Base-by-base conservation (phyloP, 37 sponge, comb jelly and placozoan species). In the Hormiphora californensis region DNA sequence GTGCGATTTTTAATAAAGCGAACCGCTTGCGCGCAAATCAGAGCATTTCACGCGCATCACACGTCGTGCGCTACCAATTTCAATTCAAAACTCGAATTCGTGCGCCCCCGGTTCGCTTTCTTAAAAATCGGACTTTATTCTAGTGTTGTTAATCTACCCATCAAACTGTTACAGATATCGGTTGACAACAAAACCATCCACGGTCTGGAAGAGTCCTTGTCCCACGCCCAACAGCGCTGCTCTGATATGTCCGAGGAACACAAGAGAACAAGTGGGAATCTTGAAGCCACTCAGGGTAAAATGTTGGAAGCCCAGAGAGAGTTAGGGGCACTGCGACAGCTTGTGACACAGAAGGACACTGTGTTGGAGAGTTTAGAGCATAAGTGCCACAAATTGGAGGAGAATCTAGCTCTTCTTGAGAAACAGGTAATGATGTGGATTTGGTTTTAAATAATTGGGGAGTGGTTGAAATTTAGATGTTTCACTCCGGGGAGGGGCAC, bases 151-250 rank as follows among this genome's bases (percentile, higher is more conserved):
- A n/a, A n/a, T n/a, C n/a, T n/a, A n/a, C n/a, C n/a, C n/a, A n/a
- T n/a, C n/a, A n/a, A n/a, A n/a, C n/a, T n/a, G n/a, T n/a, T 67
- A 2, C 81, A 73, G 81, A 73, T 73, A 22, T 38, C 46, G 12
- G 81, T 46, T 23, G 81, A 73, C 25, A 2, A 3, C 43, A 73
- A 73, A 28, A 73, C 35, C 1, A 73, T 73, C 43, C 81, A 73
- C 4, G 1, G 46, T 2, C 46, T 73, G 27, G 81, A 73, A 33
- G 81, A 73, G 1, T 33, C 81, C 4, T 23, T 73, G 8, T 39
- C 81, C 1, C 81, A 36, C 46, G 40, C 81, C 46, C 81, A 73
- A 40, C 81, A 73, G 81, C 9, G 81, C 40, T 73, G 81, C 23
- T 27, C 39, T 41, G 81, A 27, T 39, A 73, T 73, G 3, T 46